Base-by-base conservation (phyloP, 1,140 invertebrate species). In the Leptinotarsa undecemlineata region DNA sequence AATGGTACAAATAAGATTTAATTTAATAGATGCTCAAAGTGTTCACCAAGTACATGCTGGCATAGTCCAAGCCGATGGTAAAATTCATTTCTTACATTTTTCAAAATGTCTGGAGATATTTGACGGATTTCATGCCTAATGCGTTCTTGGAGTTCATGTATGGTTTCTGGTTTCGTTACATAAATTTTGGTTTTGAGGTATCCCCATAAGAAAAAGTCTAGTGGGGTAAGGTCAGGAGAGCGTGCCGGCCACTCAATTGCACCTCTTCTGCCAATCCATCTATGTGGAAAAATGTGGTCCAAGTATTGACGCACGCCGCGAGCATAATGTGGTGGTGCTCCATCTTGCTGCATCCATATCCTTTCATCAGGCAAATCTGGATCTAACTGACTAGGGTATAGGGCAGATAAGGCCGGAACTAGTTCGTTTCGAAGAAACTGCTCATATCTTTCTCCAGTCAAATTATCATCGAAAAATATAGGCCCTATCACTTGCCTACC, bases 391-490 rank as follows among this genome's bases (percentile, higher is more conserved):
- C 19, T 63, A 17, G 21, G 21, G 19, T 17, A 63, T 13, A 19
- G 61, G 61, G 23, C 23, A 23, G 19, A 63, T 13, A 63, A 63
- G 21, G 21, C 61, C 11, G n/a, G 21, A 63, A 63, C n/a, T 17
- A 21, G 11, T 63, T 23, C 21, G 19, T 23, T 20, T 19, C 19
- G 11, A 19, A 77, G 74, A 19, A 79, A 63, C 73, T 33, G 62
- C 74, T 75, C 74, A 77, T 79, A 77, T 71, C 70, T 73, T 72
- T 76, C 62, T 17, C 73, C 66, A 73, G 68, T 71, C 20, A 77
- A 72, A 48, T 75, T 75, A 8, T 67, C 73, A 75, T 79, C 47
- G 75, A 76, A 77, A 62, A 77, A 76, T 74, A 78, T 48, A 23
- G 42, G 75, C 57, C 71, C 75, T 67, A 74, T 14, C 13, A 68